phyloP scores from a whole-genome alignment of 2,113 vertebrate species.

The Montifringilla adamsi region DNA sequence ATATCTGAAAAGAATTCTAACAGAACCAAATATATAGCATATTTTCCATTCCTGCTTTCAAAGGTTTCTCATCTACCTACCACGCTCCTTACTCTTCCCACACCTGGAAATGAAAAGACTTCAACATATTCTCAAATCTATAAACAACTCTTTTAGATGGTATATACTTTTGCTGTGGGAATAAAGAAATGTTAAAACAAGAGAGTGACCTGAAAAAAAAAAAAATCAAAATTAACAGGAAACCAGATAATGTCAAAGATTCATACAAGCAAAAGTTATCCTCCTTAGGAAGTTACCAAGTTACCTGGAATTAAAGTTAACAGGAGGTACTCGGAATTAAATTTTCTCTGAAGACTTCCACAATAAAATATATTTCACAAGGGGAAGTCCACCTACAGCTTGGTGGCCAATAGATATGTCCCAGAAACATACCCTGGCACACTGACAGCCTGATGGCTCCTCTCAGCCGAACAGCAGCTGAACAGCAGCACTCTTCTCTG shows the following conservation, averaged over 20 bases:
- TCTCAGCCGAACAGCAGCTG: not conserved
- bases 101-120: not conserved
- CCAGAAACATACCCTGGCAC: rapidly evolving
- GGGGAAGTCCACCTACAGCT: not conserved
- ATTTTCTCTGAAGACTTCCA: not conserved
- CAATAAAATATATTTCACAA: not conserved
- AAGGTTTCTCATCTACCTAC: slow-evolving; percentile 19
- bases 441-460: not conserved
- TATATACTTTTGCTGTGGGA: not conserved
- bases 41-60: slow-evolving; percentile 45
- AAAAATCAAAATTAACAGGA: not conserved
- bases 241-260: not conserved
- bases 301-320: not conserved
- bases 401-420: not conserved
- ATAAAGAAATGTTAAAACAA: not conserved
- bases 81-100: not conserved
- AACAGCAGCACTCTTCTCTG: not conserved
- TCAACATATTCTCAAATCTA: not conserved
- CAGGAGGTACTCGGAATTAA: not conserved
- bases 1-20: not conserved
- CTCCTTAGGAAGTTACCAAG: not conserved
- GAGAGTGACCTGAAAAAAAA: not conserved
- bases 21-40: slow-evolving; percentile 6
- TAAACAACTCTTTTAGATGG: not conserved
- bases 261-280: not conserved